Evolutionary conservation across 2,797 vertebrate genomes (phyloP).

Genomic region (Tangara arthus): DNA sequence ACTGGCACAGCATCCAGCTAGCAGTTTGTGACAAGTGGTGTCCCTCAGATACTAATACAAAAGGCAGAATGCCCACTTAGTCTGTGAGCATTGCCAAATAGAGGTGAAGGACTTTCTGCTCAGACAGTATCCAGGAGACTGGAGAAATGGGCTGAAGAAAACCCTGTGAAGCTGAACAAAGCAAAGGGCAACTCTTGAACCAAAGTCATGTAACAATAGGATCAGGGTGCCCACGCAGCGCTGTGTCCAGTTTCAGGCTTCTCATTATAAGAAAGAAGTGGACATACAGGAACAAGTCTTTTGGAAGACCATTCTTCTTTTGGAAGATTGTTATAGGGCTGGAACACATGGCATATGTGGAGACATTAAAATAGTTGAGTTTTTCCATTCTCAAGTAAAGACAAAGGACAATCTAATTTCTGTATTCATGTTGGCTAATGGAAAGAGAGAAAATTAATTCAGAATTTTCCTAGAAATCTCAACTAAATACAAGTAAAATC

Average conservation of each 20-base stretch:
- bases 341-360: fast-evolving
- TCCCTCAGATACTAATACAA: neutral
- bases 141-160: neutral
- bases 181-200: neutral
- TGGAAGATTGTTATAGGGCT: neutral
- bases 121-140: neutral
- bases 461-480: neutral
- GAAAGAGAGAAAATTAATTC: neutral
- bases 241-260: neutral
- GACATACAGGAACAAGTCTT: neutral
- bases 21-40: fast-evolving
- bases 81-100: neutral
- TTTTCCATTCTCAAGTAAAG: neutral
- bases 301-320: too few relatives aligned
- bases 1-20: neutral
- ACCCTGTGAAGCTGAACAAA: neutral
- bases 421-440: neutral
- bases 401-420: fast-evolving
- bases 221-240: neutral
- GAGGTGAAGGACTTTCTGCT: neutral
- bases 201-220: neutral
- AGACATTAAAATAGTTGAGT: neutral
- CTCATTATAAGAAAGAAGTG: neutral
- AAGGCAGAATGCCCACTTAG: neutral
- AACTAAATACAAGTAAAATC: neutral